Percentiles rank a stretch among this genome's conserved stretches.
Evolutionary conservation across 2,113 vertebrate genomes (phyloP).

Genomic region (Spea multiplicata): DNA sequence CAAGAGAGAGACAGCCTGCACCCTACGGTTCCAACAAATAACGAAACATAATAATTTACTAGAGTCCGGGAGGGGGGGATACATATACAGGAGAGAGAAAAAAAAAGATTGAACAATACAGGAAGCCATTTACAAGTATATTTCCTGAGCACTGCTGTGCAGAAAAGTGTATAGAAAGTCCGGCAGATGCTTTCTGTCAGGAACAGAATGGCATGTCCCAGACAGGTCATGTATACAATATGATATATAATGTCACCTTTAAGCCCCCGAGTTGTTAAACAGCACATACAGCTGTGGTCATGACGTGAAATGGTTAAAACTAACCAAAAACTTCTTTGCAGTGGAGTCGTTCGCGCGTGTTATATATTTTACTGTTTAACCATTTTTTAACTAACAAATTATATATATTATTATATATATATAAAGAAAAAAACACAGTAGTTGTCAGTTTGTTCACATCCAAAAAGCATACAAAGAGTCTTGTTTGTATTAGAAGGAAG

Average conservation of each 20-base stretch:
- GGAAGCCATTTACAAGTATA: constrained; percentile 38
- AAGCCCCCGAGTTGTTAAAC: neutral
- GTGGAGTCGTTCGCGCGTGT: no score
- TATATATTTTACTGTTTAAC: no score
- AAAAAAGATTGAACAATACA: constrained; percentile 36
- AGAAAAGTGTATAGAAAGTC: constrained; percentile 1
- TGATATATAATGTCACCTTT: neutral
- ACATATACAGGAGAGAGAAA: constrained; percentile 15
- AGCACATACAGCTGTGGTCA: no score
- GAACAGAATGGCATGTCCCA: neutral
- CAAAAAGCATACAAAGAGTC: no score
- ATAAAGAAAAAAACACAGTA: no score
- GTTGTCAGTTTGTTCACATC: no score
- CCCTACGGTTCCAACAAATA: constrained; percentile 31
- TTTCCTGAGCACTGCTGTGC: constrained; percentile 10
- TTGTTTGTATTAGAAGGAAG: no score
- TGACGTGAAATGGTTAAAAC: neutral
- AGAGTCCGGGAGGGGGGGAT: neutral
- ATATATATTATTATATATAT: no score
- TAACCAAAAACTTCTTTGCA: no score
- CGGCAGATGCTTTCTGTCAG: constrained; percentile 22
- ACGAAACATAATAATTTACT: constrained; percentile 26
- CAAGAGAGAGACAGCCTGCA: constrained; percentile 3
- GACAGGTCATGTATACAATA: constrained; percentile 33
- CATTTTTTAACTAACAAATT: no score